phyloP scores from a whole-genome alignment of 2,797 vertebrate species.

The Hozukius guyotensis region DNA sequence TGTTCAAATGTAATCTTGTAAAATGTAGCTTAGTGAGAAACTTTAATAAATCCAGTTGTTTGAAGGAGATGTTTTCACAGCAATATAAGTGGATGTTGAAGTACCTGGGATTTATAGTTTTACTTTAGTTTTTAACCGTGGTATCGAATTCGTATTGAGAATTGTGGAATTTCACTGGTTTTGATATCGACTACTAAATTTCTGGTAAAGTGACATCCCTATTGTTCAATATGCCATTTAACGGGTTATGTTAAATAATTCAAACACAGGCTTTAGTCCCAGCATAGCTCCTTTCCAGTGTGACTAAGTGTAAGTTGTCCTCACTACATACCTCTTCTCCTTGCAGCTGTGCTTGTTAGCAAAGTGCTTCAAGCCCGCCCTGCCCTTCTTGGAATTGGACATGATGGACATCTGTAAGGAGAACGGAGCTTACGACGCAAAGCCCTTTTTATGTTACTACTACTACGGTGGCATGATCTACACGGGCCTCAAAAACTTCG shows the following conservation, averaged over 20 bases:
- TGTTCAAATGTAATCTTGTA: too few relatives aligned
- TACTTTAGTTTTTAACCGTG: too few relatives aligned
- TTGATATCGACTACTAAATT: too few relatives aligned
- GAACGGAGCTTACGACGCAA: conserved; percentile 97
- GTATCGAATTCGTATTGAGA: too few relatives aligned
- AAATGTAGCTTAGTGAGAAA: too few relatives aligned
- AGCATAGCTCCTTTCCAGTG: neutral
- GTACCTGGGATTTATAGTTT: too few relatives aligned
- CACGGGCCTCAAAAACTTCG: conserved; percentile 98
- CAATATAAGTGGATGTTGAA: too few relatives aligned
- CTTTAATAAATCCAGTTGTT: too few relatives aligned
- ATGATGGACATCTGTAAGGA: conserved; percentile 99
- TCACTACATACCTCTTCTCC: neutral
- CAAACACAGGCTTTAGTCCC: neutral
- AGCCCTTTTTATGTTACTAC: conserved; percentile 99
- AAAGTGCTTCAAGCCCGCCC: conserved; percentile 98
- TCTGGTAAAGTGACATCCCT: too few relatives aligned
- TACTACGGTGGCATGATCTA: conserved; percentile 99
- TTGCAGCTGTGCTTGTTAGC: conserved; percentile 97
- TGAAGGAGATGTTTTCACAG: too few relatives aligned
- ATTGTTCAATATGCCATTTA: neutral
- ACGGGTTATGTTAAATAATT: conserved; percentile 10
- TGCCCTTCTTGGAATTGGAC: conserved; percentile 97
- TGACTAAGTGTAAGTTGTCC: neutral
- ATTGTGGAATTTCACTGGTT: too few relatives aligned